A percentile compares a stretch with the other conserved stretches of the same genome.
phyloP scores from a whole-genome alignment of 1,140 invertebrate species.

The Oreohelix idahoensis region DNA sequence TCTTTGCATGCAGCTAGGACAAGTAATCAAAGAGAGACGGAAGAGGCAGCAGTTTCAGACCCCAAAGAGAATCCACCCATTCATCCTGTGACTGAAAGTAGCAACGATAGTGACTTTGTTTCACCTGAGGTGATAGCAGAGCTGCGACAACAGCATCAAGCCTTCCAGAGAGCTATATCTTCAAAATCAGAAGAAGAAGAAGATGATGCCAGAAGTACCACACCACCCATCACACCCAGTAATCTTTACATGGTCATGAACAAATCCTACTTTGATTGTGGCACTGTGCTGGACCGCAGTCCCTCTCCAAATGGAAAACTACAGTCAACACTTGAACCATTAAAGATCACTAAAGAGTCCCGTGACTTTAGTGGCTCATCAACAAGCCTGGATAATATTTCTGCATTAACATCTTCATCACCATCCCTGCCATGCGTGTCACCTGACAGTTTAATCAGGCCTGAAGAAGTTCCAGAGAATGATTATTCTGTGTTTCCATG shows the following conservation, averaged over 20 bases:
- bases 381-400: neutral
- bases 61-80: neutral
- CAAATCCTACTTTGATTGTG: neutral
- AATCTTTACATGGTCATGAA: neutral
- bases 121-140: slow-evolving; percentile 27
- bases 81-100: slow-evolving; percentile 31
- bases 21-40: neutral
- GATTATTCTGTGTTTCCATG: neutral
- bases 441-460: neutral
- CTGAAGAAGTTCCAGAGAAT: neutral
- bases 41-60: neutral
- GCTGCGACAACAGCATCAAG: neutral
- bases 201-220: neutral
- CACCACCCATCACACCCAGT: neutral
- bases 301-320: neutral
- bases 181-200: neutral
- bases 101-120: slow-evolving; percentile 39
- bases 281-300: neutral
- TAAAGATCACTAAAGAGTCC: neutral
- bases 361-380: neutral
- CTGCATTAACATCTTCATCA: neutral
- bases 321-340: neutral
- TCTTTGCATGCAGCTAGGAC: neutral
- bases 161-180: neutral
- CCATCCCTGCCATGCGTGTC: neutral